Percentiles rank a stretch among this genome's conserved stretches.
Conservation (phyloP, 2,888 invertebrate genomes). For the Athalia cordata region DNA sequence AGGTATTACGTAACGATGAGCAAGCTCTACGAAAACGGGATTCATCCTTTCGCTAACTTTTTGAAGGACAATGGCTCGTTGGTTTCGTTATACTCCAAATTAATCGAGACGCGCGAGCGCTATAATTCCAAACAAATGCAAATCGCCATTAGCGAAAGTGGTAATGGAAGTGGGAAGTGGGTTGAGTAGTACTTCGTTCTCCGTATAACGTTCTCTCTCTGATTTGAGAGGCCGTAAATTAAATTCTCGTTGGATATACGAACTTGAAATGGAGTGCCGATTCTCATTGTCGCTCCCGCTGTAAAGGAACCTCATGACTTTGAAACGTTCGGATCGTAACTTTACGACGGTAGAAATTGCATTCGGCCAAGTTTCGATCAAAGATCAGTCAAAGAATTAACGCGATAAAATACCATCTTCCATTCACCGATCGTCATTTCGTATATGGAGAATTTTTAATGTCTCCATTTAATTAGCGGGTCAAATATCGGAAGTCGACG, state of each 20-base stretch:
- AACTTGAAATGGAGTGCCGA: neutral
- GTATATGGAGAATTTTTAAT: neutral
- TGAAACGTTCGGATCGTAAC: slow-evolving; percentile 1
- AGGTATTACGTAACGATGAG: slow-evolving; percentile 1
- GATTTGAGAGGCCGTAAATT: neutral
- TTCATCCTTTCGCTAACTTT: slow-evolving; percentile 17
- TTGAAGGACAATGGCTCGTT: slow-evolving; percentile 29
- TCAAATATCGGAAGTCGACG: too few relatives aligned
- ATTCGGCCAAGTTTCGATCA: neutral
- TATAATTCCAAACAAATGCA: slow-evolving; percentile 39
- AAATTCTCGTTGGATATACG: neutral
- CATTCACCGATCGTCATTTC: neutral
- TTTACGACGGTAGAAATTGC: neutral
- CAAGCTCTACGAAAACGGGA: neutral
- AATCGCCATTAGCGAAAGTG: slow-evolving; percentile 33
- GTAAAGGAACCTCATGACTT: neutral
- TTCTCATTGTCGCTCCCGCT: neutral
- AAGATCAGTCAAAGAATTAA: neutral
- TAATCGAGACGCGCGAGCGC: slow-evolving; percentile 11
- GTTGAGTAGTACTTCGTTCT: neutral
- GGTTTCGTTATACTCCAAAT: neutral
- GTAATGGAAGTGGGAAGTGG: slow-evolving; percentile 15
- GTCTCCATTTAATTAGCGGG: neutral
- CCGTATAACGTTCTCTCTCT: neutral
- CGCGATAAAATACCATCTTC: too few relatives aligned